phyloP scores from a whole-genome alignment of 2,888 invertebrate genomes.

The Andrena haemorrhoa region DNA sequence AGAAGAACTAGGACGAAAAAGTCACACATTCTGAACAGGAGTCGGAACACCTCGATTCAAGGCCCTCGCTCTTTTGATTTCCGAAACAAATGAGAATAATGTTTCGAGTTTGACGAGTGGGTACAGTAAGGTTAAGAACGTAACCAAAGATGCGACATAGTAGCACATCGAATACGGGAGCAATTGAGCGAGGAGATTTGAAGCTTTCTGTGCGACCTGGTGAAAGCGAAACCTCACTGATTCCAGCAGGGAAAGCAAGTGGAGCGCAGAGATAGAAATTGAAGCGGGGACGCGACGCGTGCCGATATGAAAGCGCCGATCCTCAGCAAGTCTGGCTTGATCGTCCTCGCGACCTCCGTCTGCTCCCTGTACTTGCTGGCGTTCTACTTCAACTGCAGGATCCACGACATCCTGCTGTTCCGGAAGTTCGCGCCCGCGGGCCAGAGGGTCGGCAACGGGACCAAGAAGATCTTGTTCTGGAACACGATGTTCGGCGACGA shows the following conservation, averaged over 20 bases:
- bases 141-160: too few relatives aligned
- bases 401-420: conserved; percentile 39
- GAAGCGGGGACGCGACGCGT: not conserved
- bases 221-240: not conserved
- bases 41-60: too few relatives aligned
- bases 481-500: conserved; percentile 77
- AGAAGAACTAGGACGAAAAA: too few relatives aligned
- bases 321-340: conserved; percentile 36
- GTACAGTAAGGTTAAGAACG: too few relatives aligned
- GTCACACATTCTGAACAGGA: too few relatives aligned
- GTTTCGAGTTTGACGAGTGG: too few relatives aligned
- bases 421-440: not conserved
- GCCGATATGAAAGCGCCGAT: conserved; percentile 54
- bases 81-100: too few relatives aligned
- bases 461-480: conserved; percentile 79
- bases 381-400: conserved; percentile 48
- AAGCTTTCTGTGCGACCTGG: not conserved
- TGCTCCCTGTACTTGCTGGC: conserved; percentile 58
- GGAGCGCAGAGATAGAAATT: not conserved
- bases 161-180: too few relatives aligned
- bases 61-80: too few relatives aligned
- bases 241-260: not conserved
- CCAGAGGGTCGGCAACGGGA: not conserved
- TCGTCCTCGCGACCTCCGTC: conserved; percentile 39
- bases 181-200: not conserved